Conservation (phyloP, 2,797 vertebrate genomes). For the Melanotaenia trifasciata region DNA sequence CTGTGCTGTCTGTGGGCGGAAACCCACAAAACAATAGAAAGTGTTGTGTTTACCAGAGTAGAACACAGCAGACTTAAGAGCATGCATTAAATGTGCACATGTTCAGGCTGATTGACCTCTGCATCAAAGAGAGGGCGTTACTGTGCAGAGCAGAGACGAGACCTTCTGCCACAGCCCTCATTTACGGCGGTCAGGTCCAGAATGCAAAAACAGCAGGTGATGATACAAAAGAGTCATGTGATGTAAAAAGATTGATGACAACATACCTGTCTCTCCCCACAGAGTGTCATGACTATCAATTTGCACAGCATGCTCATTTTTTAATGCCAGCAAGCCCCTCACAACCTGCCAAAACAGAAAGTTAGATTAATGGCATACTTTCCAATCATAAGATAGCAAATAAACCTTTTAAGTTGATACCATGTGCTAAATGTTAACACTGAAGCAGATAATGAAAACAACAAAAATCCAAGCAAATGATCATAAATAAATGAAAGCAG, state of each 20-base stretch:
- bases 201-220: conserved; percentile 66
- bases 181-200: conserved; percentile 43
- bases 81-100: conserved; percentile 18
- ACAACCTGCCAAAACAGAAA: conserved; percentile 89
- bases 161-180: conserved; percentile 36
- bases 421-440: conserved; percentile 31
- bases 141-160: conserved; percentile 28
- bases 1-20: conserved; percentile 50
- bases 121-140: conserved; percentile 38
- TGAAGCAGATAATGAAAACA: conserved; percentile 12
- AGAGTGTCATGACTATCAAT: conserved; percentile 93
- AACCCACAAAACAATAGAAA: conserved; percentile 51
- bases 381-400: conserved; percentile 57
- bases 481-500: conserved; percentile 58
- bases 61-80: conserved; percentile 33
- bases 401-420: conserved; percentile 45
- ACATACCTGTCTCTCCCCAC: conserved; percentile 99
- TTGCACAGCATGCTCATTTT: conserved; percentile 88
- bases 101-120: conserved; percentile 25
- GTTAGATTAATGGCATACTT: conserved; percentile 71
- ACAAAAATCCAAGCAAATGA: conserved; percentile 22
- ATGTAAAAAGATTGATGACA: conserved; percentile 70
- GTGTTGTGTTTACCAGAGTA: conserved; percentile 59
- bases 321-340: conserved; percentile 88
- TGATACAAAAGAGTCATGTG: conserved; percentile 47